phyloP scores from a whole-genome alignment of 1,140 invertebrate genomes.

The Caenorhabditis briggsae region DNA sequence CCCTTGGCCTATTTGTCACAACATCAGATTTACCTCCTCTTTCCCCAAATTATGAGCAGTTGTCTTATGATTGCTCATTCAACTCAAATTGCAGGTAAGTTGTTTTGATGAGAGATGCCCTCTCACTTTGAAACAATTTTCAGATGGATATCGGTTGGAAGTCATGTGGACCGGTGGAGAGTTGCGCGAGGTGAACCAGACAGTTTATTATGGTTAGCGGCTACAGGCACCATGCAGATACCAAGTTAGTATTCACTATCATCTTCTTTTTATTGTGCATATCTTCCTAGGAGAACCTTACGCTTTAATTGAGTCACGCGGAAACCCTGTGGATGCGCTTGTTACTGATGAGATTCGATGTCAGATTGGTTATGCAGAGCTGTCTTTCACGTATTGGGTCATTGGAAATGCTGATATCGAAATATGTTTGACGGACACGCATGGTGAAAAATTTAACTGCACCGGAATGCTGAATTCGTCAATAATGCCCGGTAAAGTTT shows the following conservation, averaged over 20 bases:
- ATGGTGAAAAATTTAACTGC: constrained; percentile 72
- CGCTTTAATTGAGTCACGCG: constrained; percentile 72
- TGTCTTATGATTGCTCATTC: constrained; percentile 74
- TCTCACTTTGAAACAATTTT: neutral
- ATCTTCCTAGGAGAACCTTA: constrained; percentile 73
- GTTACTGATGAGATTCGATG: constrained; percentile 73
- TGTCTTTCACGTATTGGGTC: constrained; percentile 76
- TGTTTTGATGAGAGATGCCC: neutral
- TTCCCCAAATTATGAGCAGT: constrained; percentile 55
- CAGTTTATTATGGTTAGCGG: constrained; percentile 74
- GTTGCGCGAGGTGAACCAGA: constrained; percentile 75
- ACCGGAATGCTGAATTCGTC: constrained; percentile 74
- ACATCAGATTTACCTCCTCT: constrained; percentile 72
- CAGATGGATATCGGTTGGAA: constrained; percentile 66
- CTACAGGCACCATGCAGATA: constrained; percentile 77
- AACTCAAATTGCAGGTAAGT: constrained; percentile 70
- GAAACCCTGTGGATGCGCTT: constrained; percentile 69
- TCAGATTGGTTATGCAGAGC: constrained; percentile 69
- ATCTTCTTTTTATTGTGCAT: neutral
- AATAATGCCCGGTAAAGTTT: constrained; percentile 77
- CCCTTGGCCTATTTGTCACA: constrained; percentile 75
- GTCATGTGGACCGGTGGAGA: constrained; percentile 70
- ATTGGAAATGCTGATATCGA: constrained; percentile 74
- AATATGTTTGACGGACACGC: constrained; percentile 75
- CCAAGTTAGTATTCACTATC: constrained; percentile 67